Base-by-base conservation (phyloP, 2,888 invertebrate species). In the Drosophila imparisetae region DNA sequence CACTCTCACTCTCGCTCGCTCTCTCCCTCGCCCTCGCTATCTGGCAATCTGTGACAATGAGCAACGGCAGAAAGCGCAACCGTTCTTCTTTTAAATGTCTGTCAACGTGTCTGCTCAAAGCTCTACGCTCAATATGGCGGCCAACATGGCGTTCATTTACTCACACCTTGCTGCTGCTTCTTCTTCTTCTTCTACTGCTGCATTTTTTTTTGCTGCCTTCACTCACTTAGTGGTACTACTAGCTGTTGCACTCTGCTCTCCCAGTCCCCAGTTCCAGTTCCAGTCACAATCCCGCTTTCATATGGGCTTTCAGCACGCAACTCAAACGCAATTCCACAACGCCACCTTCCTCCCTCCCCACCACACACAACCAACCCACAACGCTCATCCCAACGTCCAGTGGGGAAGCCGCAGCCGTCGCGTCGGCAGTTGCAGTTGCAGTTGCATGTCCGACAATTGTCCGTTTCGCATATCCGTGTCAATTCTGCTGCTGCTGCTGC, bases 141-240 rank as follows among this genome's bases (percentile, higher is more conserved):
- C 90, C 91, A 91, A 91, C 82, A 90, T 91, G 91, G 91, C 89
- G 91, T 78, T 81, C 79, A 75, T 78, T 84, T 88, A 52, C 78
- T 72, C 74, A 86, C 85, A 77, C 75, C 69, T 66, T 58, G n/a
- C 18, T 27, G 27, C 48, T 32, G 24, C 24, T 36, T 2, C 15
- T 27, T 11, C 55, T 38, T n/a, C 7, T 36, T n/a, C 54, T 36
- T 13, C 4, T 45, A 15, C 7, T 15, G 7, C 0, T 21, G 32
- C 21, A 10, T 36, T 18, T 36, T 36, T 49, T 27, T 21, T 32
- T 48, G 36, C 34, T 24, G 57, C 85, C 73, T 72, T 72, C 83
- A 79, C 73, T 83, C 86, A 79, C 72, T 75, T 78, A 60, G 67
- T 52, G 50, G 57, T 42, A 36, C 60, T 71, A 32, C 53, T 72